phyloP scores from a whole-genome alignment of 35 echinoderm and acorn worm species.

The Lytechinus pictus region DNA sequence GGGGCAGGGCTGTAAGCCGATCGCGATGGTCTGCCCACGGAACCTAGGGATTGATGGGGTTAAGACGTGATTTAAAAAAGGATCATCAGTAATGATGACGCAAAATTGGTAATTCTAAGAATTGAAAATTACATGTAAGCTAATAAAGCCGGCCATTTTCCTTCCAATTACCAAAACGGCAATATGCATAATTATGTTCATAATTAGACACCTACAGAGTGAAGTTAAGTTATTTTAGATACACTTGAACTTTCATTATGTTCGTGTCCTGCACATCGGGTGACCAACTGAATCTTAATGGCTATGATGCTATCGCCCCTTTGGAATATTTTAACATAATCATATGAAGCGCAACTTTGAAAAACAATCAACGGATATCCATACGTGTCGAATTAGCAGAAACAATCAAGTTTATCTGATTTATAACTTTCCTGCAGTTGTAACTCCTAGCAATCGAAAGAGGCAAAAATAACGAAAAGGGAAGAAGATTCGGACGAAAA shows the following conservation, averaged over 20 bases:
- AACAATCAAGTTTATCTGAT: too few relatives aligned
- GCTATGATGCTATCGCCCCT: too few relatives aligned
- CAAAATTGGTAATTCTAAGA: background rate
- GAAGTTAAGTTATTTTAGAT: background rate
- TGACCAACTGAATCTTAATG: too few relatives aligned
- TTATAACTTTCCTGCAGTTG: too few relatives aligned
- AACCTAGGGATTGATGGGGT: background rate
- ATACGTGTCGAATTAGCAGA: too few relatives aligned
- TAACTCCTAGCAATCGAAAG: too few relatives aligned
- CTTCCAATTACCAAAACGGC: background rate
- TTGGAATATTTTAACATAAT: too few relatives aligned
- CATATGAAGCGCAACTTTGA: too few relatives aligned
- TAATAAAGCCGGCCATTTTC: background rate
- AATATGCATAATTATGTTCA: background rate
- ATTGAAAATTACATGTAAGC: background rate
- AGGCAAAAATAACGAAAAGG: too few relatives aligned
- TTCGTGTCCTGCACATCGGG: too few relatives aligned
- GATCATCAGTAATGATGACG: background rate
- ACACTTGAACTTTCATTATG: background rate
- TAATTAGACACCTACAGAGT: background rate
- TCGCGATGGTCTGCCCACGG: background rate
- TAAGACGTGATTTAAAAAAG: background rate
- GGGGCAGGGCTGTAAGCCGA: background rate
- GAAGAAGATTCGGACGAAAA: too few relatives aligned
- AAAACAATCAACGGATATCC: too few relatives aligned